phyloP scores from a whole-genome alignment of 2,113 vertebrate genomes.

The Cyprinus carpio region DNA sequence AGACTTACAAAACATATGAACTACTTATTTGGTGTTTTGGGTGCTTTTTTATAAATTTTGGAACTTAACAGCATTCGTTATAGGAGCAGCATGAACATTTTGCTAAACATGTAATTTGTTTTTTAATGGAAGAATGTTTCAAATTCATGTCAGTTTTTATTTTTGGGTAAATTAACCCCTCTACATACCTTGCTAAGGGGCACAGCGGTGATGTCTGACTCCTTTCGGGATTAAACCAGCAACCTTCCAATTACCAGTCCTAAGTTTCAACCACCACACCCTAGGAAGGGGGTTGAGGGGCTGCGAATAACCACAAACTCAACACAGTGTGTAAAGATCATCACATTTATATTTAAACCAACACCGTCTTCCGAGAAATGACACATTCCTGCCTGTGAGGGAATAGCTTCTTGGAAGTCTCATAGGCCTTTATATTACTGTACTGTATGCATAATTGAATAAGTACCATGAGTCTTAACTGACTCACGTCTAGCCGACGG shows the following conservation, averaged over 20 bases:
- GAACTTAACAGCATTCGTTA: no score
- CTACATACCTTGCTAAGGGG: no score
- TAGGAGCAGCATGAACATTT: no score
- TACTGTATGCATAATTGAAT: conserved; percentile 19
- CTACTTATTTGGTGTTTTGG: no score
- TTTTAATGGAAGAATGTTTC: no score
- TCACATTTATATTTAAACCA: not conserved
- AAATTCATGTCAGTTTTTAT: no score
- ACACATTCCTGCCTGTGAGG: conserved; percentile 6
- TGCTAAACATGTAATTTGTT: no score
- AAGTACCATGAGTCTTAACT: conserved; percentile 37
- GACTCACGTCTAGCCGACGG: conserved; percentile 37
- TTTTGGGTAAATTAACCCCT: no score
- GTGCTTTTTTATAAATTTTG: no score
- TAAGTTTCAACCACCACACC: not conserved
- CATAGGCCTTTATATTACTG: conserved; percentile 8
- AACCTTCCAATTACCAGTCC: not conserved
- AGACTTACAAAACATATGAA: no score
- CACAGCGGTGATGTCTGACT: not conserved
- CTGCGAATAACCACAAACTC: not conserved
- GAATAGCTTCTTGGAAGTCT: conserved; percentile 33
- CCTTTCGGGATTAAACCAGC: not conserved
- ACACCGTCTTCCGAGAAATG: conserved; percentile 15
- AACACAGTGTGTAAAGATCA: not conserved
- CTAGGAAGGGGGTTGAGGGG: not conserved